Percentiles rank a stretch among this genome's conserved stretches.
phyloP scores from a whole-genome alignment of 1,140 invertebrate species.

The Drosophila leontia region DNA sequence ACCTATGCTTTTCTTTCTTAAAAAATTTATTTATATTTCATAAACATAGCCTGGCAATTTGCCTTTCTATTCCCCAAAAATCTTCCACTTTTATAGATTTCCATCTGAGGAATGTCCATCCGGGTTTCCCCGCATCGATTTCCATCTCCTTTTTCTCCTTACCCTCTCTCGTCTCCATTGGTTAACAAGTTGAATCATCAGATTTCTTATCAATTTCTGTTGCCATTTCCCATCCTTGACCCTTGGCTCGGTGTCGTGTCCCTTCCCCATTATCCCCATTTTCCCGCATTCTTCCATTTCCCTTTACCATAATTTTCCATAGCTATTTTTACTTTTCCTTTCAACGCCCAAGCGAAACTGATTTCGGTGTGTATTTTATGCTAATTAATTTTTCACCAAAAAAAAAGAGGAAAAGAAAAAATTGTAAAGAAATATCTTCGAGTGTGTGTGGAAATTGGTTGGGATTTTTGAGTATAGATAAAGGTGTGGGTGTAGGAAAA shows the following conservation, averaged over 20 bases:
- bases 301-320: constrained; percentile 35
- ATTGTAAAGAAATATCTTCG: neutral
- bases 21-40: neutral
- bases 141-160: neutral
- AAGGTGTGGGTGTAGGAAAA: neutral
- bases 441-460: neutral
- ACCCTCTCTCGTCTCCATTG: neutral
- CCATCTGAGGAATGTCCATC: constrained; percentile 12
- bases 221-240: constrained; percentile 37
- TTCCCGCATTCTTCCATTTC: constrained; percentile 34
- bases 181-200: constrained; percentile 42
- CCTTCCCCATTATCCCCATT: constrained; percentile 29
- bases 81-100: constrained; percentile 3
- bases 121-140: constrained; percentile 27
- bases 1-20: neutral
- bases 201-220: constrained; percentile 54
- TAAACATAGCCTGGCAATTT: neutral
- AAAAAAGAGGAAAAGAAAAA: neutral
- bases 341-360: constrained; percentile 19
- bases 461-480: neutral
- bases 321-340: constrained; percentile 44
- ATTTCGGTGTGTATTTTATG: constrained; percentile 59
- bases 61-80: neutral
- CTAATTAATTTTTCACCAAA: constrained; percentile 57
- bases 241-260: constrained; percentile 31